Conservation (phyloP, 2,797 vertebrate genomes). For the Scomberomorus guttatus region DNA sequence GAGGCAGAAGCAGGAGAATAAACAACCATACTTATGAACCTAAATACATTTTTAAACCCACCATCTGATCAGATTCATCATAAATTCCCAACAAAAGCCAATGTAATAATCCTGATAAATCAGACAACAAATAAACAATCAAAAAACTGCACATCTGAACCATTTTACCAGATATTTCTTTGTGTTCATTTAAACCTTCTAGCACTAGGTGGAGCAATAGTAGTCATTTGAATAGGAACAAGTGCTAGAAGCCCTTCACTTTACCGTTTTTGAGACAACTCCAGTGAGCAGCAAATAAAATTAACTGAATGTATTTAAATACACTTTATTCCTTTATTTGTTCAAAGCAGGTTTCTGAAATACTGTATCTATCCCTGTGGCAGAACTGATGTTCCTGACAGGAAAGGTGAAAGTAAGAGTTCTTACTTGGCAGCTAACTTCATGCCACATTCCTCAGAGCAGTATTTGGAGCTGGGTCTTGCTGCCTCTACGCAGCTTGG, state of each 20-base stretch:
- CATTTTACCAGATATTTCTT: neutral
- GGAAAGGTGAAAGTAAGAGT: neutral
- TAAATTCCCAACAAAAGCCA: neutral
- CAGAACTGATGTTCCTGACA: neutral
- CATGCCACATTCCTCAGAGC: conserved; percentile 95
- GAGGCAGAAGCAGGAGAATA: neutral
- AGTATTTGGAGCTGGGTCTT: conserved; percentile 91
- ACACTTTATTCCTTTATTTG: neutral
- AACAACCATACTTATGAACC: neutral
- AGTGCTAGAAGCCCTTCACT: neutral
- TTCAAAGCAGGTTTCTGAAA: neutral
- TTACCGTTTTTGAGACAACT: neutral
- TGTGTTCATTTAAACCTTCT: neutral
- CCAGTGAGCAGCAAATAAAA: neutral
- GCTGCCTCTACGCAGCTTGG: conserved; percentile 90
- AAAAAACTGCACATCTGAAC: neutral
- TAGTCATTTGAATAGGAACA: neutral
- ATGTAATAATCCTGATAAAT: neutral
- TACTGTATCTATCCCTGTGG: neutral
- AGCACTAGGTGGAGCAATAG: conserved; percentile 19
- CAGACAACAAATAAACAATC: neutral
- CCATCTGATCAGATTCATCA: too few species aligned
- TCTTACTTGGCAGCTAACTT: conserved; percentile 94
- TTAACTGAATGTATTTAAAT: neutral
- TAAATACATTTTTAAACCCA: too few species aligned